phyloP scores from a whole-genome alignment of 2,113 vertebrate species.

The Amblyopsis rosae region DNA sequence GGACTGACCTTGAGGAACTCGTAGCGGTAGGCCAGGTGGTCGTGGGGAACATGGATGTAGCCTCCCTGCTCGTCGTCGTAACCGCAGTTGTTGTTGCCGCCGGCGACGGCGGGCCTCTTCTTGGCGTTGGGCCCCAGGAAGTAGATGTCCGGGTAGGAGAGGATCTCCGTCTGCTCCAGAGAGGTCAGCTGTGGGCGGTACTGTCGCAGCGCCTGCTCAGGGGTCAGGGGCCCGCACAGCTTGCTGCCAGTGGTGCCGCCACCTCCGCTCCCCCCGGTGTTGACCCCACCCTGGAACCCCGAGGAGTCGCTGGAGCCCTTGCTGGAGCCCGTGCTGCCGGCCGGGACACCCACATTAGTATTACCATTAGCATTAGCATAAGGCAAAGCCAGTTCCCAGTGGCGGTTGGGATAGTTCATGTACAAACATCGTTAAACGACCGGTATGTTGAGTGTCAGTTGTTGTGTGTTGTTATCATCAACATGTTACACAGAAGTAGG shows the following conservation, averaged over 20 bases:
- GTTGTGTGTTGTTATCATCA: background rate
- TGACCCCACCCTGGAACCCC: constrained; percentile 34
- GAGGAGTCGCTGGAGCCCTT: constrained; percentile 78
- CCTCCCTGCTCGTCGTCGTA: constrained; percentile 95
- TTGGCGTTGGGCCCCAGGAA: constrained; percentile 95
- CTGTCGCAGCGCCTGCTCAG: constrained; percentile 90
- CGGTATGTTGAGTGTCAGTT: too few species aligned
- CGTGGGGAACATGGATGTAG: constrained; percentile 92
- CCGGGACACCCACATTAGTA: background rate
- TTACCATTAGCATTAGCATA: background rate
- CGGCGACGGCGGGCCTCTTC: constrained; percentile 87
- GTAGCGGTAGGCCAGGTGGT: constrained; percentile 95
- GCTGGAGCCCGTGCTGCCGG: constrained; percentile 66
- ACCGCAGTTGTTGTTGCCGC: constrained; percentile 90
- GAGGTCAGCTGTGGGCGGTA: constrained; percentile 87
- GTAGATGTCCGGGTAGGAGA: constrained; percentile 87
- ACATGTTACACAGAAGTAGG: background rate
- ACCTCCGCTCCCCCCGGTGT: constrained; percentile 60
- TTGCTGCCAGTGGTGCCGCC: constrained; percentile 73
- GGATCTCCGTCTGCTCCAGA: constrained; percentile 91
- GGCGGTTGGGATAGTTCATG: too few species aligned
- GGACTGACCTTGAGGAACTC: constrained; percentile 90
- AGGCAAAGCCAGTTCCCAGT: background rate
- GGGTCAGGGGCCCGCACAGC: constrained; percentile 76
- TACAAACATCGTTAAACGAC: background rate